Conservation (phyloP, 2,888 invertebrate genomes). For the Athrips mouffetella region DNA sequence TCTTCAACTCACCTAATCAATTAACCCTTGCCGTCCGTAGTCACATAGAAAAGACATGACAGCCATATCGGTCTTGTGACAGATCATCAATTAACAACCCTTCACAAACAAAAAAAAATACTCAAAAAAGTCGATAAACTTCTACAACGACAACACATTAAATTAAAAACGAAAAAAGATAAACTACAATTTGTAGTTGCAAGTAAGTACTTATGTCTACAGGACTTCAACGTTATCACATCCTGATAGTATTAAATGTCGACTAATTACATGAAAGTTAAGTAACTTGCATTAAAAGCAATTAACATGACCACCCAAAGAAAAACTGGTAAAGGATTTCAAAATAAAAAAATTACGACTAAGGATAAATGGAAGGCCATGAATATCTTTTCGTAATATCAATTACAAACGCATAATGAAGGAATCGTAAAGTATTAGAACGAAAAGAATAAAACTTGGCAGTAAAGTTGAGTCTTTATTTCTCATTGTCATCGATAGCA, state of each 20-base stretch:
- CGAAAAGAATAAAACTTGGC: slow-evolving; percentile 15
- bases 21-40: slow-evolving; percentile 39
- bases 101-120: slow-evolving; percentile 15
- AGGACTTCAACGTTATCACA: slow-evolving; percentile 21
- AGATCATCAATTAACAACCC: slow-evolving; percentile 37
- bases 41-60: slow-evolving; percentile 40
- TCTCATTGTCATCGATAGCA: slow-evolving; percentile 27
- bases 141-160: background rate
- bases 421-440: slow-evolving; percentile 11
- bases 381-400: background rate
- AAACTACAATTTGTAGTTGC: background rate
- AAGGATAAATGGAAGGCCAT: slow-evolving; percentile 9
- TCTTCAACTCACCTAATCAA: slow-evolving; percentile 36
- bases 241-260: slow-evolving; percentile 29
- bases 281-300: slow-evolving; percentile 27
- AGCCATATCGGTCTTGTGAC: slow-evolving; percentile 49
- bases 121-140: background rate
- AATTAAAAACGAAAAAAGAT: background rate
- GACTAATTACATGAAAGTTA: slow-evolving; percentile 35
- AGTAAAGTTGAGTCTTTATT: slow-evolving; percentile 24
- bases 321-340: slow-evolving; percentile 15
- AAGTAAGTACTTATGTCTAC: slow-evolving; percentile 10
- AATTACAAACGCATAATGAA: slow-evolving; percentile 11
- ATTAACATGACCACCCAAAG: slow-evolving; percentile 36
- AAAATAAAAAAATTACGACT: background rate